phyloP scores from a whole-genome alignment of 35 echinoderm and acorn worm species.

The Lytechinus variegatus region DNA sequence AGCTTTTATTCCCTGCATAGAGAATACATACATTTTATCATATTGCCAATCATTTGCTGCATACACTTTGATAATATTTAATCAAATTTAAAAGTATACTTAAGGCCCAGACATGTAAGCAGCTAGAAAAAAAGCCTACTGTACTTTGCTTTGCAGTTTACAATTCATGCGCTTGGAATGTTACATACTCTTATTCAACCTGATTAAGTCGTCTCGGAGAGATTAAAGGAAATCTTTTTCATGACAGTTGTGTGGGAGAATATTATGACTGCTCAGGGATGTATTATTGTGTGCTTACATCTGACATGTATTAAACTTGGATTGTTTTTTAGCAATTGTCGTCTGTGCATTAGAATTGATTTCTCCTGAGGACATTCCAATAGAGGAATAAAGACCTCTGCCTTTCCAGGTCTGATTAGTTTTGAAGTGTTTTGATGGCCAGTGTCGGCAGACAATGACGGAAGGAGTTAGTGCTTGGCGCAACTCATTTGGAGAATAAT shows the following conservation, averaged over 20 bases:
- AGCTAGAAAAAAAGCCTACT: no score
- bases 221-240: background rate
- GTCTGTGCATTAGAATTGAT: slow-evolving; percentile 3
- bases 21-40: no score
- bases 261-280: slow-evolving; percentile 9
- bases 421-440: slow-evolving; percentile 17
- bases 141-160: no score
- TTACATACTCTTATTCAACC: background rate
- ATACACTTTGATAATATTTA: background rate
- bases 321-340: background rate
- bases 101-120: background rate
- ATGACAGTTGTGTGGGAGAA: background rate
- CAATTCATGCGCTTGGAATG: background rate
- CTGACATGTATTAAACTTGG: background rate
- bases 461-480: background rate
- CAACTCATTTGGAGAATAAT: background rate
- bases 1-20: no score
- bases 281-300: background rate
- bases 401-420: background rate
- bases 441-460: slow-evolving; percentile 5
- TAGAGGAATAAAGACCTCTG: background rate
- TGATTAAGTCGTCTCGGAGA: background rate
- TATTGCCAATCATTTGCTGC: background rate
- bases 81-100: background rate
- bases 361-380: background rate